Base-by-base conservation (phyloP, 1,140 invertebrate genomes). In the Ceratina calcarata region DNA sequence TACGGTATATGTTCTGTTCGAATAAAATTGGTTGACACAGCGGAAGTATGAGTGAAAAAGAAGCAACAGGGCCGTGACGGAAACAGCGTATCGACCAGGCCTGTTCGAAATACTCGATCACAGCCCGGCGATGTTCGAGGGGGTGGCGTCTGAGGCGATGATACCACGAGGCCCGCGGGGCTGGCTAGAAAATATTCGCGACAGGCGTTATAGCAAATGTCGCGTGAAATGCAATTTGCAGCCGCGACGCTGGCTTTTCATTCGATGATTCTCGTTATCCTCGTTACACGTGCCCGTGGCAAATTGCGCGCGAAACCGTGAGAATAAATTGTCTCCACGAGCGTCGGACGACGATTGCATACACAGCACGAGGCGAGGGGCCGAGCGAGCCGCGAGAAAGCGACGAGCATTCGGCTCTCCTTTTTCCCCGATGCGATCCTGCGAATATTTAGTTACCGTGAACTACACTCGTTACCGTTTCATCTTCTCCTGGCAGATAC, bases 381-480 rank as follows among this genome's bases (percentile, higher is more conserved):
- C 57, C 57, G 37, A 24, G 58, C 53, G 27, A 24, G 15, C 22
- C 15, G 15, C 37, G 66, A 70, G 66, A 53, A 70, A 62, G 45
- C 65, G 22, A n/a, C 65, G 15, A 51, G 37, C 68, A 49, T 61
- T 32, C 80, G 55, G 18, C 32, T 45, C 62, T 53, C 18, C 49
- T 62, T 75, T 79, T 80, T 69, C 64, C 68, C 49, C 72, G 68
- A 83, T 66, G 51, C 60, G 72, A 71, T 69, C 64, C 61, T 62
- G 72, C 74, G 84, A 84, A 87, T 87, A 87, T 87, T 87, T 87
- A 87, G 85, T 87, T 87, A 87, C 80, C 80, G 62, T 72, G 80
- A 68, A 73, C 66, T 77, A 82, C 61, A 71, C 81, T 86, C 71
- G 81, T 84, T 86, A 86, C 85, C 75, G 77, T 87, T 86, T 84